phyloP scores from a whole-genome alignment of 1,140 invertebrate species.

The Dendroctonus ponderosae region DNA sequence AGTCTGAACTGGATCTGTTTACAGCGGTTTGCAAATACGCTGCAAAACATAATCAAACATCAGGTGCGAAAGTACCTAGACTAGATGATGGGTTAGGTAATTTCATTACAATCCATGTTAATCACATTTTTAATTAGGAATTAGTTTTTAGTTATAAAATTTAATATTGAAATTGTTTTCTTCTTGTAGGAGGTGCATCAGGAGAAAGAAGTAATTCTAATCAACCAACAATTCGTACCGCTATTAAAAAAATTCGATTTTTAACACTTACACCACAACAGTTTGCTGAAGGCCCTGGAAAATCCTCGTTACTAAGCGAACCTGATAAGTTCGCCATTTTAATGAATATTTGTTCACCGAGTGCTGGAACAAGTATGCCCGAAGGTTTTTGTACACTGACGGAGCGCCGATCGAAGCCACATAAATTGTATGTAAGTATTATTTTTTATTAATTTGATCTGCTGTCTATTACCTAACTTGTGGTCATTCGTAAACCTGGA shows the following conservation, averaged over 20 bases:
- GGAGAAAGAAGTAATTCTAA: slow-evolving; percentile 31
- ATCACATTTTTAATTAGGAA: too few relatives aligned
- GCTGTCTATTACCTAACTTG: neutral
- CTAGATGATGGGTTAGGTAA: slow-evolving; percentile 49
- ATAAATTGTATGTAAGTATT: slow-evolving; percentile 23
- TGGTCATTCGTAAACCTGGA: neutral
- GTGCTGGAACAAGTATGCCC: slow-evolving; percentile 65
- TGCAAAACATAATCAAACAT: slow-evolving; percentile 49
- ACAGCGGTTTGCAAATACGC: slow-evolving; percentile 69
- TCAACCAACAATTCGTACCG: slow-evolving; percentile 48
- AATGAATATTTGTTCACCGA: slow-evolving; percentile 73
- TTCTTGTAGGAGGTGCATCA: slow-evolving; percentile 33
- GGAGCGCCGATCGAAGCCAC: slow-evolving; percentile 27
- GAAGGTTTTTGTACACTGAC: slow-evolving; percentile 61
- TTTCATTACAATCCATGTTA: slow-evolving; percentile 24
- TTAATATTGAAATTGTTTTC: neutral
- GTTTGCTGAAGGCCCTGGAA: slow-evolving; percentile 75
- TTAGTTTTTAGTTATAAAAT: too few relatives aligned
- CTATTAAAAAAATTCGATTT: slow-evolving; percentile 69
- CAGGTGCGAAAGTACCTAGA: slow-evolving; percentile 50
- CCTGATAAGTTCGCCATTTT: slow-evolving; percentile 77
- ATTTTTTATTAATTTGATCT: neutral
- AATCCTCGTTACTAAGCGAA: slow-evolving; percentile 67
- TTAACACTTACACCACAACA: slow-evolving; percentile 73
- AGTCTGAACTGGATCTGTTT: slow-evolving; percentile 74